Base-by-base conservation (phyloP, 2,888 invertebrate species). In the Rhingia campestris region DNA sequence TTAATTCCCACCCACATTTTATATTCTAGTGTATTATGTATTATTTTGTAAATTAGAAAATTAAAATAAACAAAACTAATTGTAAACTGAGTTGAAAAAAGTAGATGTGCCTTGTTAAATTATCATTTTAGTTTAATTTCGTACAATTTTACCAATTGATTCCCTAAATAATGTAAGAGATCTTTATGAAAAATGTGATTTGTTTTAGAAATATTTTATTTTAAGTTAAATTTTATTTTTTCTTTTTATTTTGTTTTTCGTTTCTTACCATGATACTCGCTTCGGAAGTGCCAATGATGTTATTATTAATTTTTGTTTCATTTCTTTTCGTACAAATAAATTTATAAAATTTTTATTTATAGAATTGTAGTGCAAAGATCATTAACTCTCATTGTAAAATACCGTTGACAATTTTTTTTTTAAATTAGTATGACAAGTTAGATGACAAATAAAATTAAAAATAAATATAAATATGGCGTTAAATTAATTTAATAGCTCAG, bases 21-120 rank as follows among this genome's bases (percentile, higher is more conserved):
- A 43, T 43, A 32, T 14, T 45, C 56, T 56, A 58, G 69, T 61
- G 12, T 45, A 30, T 37, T 6, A 63, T 33, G 12, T 59, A 22
- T 6, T 56, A 61, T 66, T 59, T 49, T 67, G 43, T 39, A 7
- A 54, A 49, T 54, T 70, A 64, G 30, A 58, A 39, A 70, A 61
- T 12, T 61, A 67, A 61, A 54, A 32, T 32, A 54, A n/a, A 47
- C 4, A 9, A 54, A 39, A 49, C 47, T 47, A 59, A 75, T 6
- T 64, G n/a, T 9, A 54, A 37, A 69, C 37, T 39, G 56, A 73
- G 39, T 73, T 63, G 58, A 66, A 63, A 64, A 64, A 80, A 75
- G 80, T 84, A 84, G 84, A 80, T 84, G 84, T 84, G 84, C 84
- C 84, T 84, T 84, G 84, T 70, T 66, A 9, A 22, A n/a, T 3